Evolutionary conservation across 2,888 invertebrate species (phyloP).

Genomic region (Drosophila bunnanda): DNA sequence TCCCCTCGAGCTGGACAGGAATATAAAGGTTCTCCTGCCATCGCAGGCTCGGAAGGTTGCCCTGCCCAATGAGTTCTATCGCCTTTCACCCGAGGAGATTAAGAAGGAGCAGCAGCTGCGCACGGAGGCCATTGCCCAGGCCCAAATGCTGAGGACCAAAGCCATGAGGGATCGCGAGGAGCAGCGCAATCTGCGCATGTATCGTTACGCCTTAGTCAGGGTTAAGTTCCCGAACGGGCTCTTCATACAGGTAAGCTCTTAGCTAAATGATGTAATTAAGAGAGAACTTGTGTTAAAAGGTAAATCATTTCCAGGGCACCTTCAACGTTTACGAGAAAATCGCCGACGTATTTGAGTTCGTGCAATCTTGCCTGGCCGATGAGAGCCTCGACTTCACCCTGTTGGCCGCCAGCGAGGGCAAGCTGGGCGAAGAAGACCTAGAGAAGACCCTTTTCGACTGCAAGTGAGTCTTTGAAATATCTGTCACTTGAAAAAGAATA

Average conservation of each 20-base stretch:
- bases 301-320: constrained; percentile 89
- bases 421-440: constrained; percentile 88
- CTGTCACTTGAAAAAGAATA: rapidly evolving
- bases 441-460: constrained; percentile 91
- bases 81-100: constrained; percentile 92
- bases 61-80: constrained; percentile 94
- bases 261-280: neutral
- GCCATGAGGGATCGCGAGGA: constrained; percentile 98
- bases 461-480: constrained; percentile 68
- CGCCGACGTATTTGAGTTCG: constrained; percentile 90
- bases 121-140: constrained; percentile 91
- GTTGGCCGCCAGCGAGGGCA: constrained; percentile 88
- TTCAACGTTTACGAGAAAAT: constrained; percentile 94
- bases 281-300: neutral
- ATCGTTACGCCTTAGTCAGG: constrained; percentile 93
- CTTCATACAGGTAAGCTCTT: constrained; percentile 88
- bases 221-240: constrained; percentile 95
- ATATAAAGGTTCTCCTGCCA: constrained; percentile 92
- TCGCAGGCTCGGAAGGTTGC: constrained; percentile 89
- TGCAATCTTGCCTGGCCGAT: constrained; percentile 90
- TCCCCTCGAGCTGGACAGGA: constrained; percentile 93
- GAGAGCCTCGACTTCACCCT: constrained; percentile 89
- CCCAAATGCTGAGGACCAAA: constrained; percentile 94
- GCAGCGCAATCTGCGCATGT: constrained; percentile 90
- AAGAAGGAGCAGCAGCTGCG: constrained; percentile 92